A percentile compares a stretch with the other conserved stretches of the same genome.
These are phyloP conservation scores for Eupelmus urozonus DNA, from an alignment of 2,888 invertebrate species.

Conservation along the genomic window DNA sequence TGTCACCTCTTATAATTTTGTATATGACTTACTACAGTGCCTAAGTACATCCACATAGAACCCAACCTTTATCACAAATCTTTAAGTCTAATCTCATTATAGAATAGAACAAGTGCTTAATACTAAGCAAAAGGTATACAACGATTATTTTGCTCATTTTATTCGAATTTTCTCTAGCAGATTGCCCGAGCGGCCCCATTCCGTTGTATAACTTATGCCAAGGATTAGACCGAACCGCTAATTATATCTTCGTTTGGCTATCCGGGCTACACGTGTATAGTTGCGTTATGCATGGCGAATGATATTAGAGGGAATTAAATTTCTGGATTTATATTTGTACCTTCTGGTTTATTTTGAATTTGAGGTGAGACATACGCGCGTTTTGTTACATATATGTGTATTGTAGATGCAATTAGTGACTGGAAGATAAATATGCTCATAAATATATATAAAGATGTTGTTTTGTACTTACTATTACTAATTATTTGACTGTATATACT, in stretches of 20 bases:
- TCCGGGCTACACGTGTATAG: constrained; percentile 8
- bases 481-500: too few relatives aligned
- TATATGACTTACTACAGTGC: too few relatives aligned
- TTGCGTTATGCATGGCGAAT: constrained; percentile 19
- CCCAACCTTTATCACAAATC: constrained; percentile 30
- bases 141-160: constrained; percentile 8
- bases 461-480: too few relatives aligned
- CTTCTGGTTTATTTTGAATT: not conserved
- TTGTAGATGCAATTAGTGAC: too few relatives aligned
- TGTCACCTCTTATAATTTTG: too few relatives aligned
- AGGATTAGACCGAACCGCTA: constrained; percentile 51
- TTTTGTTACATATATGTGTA: too few relatives aligned
- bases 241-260: constrained; percentile 55
- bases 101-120: constrained; percentile 37
- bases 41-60: too few relatives aligned
- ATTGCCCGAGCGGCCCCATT: constrained; percentile 36
- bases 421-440: too few relatives aligned
- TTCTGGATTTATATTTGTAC: not conserved
- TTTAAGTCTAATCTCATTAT: constrained; percentile 39
- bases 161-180: constrained; percentile 23
- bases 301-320: constrained; percentile 44
- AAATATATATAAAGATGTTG: too few relatives aligned
- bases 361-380: too few relatives aligned
- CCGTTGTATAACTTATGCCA: constrained; percentile 46
- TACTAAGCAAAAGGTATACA: constrained; percentile 34